Conservation (phyloP, 2,888 invertebrate species). For the Polia nebulosa region DNA sequence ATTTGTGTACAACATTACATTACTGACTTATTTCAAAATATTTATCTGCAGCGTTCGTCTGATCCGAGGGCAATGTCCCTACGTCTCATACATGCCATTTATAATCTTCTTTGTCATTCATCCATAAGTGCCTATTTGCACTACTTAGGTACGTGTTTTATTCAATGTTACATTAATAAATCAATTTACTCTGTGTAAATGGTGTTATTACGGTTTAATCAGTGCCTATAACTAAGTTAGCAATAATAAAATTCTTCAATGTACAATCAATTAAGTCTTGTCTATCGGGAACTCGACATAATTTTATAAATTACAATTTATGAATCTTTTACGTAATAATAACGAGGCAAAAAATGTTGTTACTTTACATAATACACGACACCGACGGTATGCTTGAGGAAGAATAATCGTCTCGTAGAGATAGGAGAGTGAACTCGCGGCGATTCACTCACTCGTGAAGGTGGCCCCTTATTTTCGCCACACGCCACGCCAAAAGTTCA, state of each 20-base stretch:
- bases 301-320: constrained; percentile 20
- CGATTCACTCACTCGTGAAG: too few relatives aligned
- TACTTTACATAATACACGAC: neutral
- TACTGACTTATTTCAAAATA: constrained; percentile 39
- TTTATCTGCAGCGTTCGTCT: constrained; percentile 59
- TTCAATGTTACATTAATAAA: constrained; percentile 32
- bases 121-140: constrained; percentile 42
- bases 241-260: constrained; percentile 10
- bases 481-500: too few relatives aligned
- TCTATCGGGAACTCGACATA: constrained; percentile 9
- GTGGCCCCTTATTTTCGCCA: too few relatives aligned
- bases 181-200: constrained; percentile 12
- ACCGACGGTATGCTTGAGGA: too few relatives aligned
- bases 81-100: constrained; percentile 52
- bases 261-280: constrained; percentile 27
- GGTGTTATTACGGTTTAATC: constrained; percentile 19
- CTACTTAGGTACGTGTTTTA: constrained; percentile 15
- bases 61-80: constrained; percentile 68
- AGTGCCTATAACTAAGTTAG: neutral
- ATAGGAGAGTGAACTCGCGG: too few relatives aligned
- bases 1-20: constrained; percentile 15
- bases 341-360: neutral
- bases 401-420: too few relatives aligned
- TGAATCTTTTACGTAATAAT: neutral
- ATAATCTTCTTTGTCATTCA: constrained; percentile 61